These are phyloP conservation scores for Campylorhamphus procurvoides DNA, from an alignment of 2,113 vertebrate species.

Conservation along the genomic window DNA sequence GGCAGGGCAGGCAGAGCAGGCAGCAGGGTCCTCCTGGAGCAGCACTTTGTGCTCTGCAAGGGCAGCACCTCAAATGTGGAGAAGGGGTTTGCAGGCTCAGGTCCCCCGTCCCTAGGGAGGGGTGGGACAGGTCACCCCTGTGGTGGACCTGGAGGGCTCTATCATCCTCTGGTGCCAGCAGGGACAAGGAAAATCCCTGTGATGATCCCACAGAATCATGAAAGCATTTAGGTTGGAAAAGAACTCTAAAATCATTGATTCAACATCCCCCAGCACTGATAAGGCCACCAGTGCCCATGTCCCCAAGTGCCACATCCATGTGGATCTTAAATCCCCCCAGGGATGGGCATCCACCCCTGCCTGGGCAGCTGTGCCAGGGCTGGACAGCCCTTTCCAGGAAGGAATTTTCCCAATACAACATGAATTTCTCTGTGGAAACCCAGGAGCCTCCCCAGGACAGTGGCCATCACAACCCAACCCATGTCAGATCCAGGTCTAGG, in stretches of 20 bases:
- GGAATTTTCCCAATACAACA: background rate
- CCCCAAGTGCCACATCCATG: no score
- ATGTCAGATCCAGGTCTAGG: rapidly evolving
- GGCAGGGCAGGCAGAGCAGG: background rate
- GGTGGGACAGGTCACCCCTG: rapidly evolving
- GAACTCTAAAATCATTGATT: background rate
- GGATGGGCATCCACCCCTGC: no score
- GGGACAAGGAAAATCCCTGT: background rate
- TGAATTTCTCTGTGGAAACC: no score
- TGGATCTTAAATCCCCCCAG: no score
- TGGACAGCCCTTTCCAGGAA: no score
- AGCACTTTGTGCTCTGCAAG: rapidly evolving
- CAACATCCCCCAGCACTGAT: no score
- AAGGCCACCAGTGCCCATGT: no score
- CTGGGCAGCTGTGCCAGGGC: no score
- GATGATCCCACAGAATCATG: background rate
- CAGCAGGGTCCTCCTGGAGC: background rate
- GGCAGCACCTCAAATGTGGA: rapidly evolving
- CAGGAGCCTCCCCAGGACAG: background rate
- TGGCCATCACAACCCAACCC: rapidly evolving
- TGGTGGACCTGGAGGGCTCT: rapidly evolving
- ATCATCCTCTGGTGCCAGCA: rapidly evolving
- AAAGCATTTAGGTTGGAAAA: background rate
- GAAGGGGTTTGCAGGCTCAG: no score
- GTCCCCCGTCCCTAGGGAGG: rapidly evolving